Conservation (phyloP, 1,140 invertebrate genomes). For the Latrodectus geometricus region DNA sequence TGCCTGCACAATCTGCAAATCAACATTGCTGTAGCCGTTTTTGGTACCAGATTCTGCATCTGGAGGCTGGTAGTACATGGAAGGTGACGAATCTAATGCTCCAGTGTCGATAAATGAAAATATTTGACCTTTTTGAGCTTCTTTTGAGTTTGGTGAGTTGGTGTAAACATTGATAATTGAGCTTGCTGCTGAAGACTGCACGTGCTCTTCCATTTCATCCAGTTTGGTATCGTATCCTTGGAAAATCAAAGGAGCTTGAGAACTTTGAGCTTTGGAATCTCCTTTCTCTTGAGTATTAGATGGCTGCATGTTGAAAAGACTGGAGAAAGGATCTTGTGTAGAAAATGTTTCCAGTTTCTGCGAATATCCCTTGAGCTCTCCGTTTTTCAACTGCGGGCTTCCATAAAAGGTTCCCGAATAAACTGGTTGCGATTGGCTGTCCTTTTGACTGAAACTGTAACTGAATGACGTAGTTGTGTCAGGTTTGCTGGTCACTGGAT, state of each 20-base stretch:
- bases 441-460: slow-evolving; percentile 24
- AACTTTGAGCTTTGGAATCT: neutral
- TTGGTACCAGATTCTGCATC: neutral
- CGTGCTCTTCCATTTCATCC: slow-evolving; percentile 52
- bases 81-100: slow-evolving; percentile 30
- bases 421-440: neutral
- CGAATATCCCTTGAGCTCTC: neutral
- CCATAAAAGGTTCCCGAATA: neutral
- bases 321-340: neutral
- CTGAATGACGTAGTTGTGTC: slow-evolving; percentile 9
- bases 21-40: slow-evolving; percentile 23
- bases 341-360: neutral
- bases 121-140: slow-evolving; percentile 40
- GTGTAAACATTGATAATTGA: slow-evolving; percentile 53
- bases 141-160: slow-evolving; percentile 41
- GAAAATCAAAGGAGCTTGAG: neutral
- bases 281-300: neutral
- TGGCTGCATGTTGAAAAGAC: neutral
- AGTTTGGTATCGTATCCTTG: neutral
- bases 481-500: neutral
- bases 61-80: slow-evolving; percentile 8
- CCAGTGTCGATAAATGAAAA: slow-evolving; percentile 36
- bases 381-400: neutral
- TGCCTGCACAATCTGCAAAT: slow-evolving; percentile 30
- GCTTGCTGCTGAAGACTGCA: slow-evolving; percentile 30